phyloP scores from a whole-genome alignment of 2,113 vertebrate genomes.

The Strix uralensis region DNA sequence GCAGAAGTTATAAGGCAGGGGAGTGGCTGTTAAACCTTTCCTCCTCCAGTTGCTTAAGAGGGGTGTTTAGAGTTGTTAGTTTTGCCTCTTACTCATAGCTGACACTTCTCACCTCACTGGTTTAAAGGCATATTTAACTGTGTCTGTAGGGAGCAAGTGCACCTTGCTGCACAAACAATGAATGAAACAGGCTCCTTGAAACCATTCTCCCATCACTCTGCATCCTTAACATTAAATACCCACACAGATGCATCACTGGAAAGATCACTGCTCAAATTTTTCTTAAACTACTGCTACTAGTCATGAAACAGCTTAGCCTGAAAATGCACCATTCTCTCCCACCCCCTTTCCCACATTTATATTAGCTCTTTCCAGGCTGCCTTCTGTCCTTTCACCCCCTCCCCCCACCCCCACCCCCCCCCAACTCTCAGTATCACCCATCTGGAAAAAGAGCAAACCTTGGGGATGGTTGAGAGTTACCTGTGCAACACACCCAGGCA shows the following conservation, averaged over 20 bases:
- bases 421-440: not conserved
- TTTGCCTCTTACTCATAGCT: not conserved
- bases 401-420: not conserved
- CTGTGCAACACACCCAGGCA: not conserved
- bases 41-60: not conserved
- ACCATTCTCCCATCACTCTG: not conserved
- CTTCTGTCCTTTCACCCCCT: not conserved
- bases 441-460: not conserved
- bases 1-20: not conserved
- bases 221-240: not conserved
- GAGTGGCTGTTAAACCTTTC: not conserved
- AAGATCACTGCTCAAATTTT: not conserved
- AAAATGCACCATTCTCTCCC: not conserved
- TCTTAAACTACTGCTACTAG: not conserved
- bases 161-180: not conserved
- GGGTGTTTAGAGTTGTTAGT: not conserved
- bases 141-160: not conserved
- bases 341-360: not conserved
- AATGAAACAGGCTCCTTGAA: not conserved
- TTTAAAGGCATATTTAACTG: not conserved
- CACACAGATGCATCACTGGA: not conserved
- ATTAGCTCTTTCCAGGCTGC: not conserved
- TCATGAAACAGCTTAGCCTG: not conserved
- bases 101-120: not conserved
- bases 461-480: not conserved